These are phyloP conservation scores for Chrysotoxum bicinctum DNA, from an alignment of 2,888 invertebrate species.

Conservation along the genomic window DNA sequence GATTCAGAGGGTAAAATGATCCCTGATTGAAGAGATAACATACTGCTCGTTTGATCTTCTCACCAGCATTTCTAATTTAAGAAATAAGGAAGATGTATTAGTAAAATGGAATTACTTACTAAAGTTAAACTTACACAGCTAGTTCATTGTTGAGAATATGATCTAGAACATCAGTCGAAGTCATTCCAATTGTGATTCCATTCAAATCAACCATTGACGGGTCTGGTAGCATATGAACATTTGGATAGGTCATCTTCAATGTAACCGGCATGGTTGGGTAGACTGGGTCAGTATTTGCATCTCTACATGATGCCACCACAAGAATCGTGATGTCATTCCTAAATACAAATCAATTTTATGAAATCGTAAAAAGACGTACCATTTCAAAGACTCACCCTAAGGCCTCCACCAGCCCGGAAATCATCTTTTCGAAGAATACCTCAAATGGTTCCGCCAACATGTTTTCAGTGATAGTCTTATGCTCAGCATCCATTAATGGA, in stretches of 20 bases:
- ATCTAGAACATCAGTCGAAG: conserved; percentile 91
- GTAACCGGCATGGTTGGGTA: conserved; percentile 92
- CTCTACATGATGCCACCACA: conserved; percentile 89
- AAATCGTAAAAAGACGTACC: not conserved
- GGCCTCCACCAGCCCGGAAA: conserved; percentile 86
- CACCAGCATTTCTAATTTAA: conserved; percentile 82
- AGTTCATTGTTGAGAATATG: conserved; percentile 92
- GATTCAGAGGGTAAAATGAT: conserved; percentile 91
- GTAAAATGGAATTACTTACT: not conserved
- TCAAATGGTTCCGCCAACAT: conserved; percentile 87
- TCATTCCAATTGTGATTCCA: conserved; percentile 89
- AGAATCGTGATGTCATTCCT: conserved; percentile 87
- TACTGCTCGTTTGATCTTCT: conserved; percentile 89
- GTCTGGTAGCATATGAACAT: conserved; percentile 89
- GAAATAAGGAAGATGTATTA: not conserved
- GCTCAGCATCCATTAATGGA: conserved; percentile 90
- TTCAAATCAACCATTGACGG: conserved; percentile 90
- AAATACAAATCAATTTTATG: conserved; percentile 9
- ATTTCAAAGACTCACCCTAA: conserved; percentile 83
- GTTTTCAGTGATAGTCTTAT: conserved; percentile 85
- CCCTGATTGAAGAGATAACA: conserved; percentile 89
- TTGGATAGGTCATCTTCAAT: conserved; percentile 83
- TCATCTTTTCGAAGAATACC: conserved; percentile 87
- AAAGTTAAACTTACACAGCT: conserved; percentile 83
- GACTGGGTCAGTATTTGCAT: conserved; percentile 89